These are phyloP conservation scores for Plodia interpunctella DNA, from an alignment of 1,140 invertebrate species.

Conservation along the genomic window DNA sequence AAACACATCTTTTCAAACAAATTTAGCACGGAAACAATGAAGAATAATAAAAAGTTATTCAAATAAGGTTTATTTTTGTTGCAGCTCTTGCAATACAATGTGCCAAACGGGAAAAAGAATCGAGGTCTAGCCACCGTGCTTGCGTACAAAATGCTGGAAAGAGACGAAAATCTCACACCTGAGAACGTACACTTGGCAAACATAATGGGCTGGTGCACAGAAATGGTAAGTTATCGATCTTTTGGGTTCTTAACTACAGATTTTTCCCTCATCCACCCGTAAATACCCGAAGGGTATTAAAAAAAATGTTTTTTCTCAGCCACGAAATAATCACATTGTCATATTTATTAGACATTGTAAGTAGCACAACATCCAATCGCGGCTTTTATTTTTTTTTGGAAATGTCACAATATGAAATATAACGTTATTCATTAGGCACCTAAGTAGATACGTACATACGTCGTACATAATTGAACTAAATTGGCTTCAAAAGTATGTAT, in stretches of 20 bases:
- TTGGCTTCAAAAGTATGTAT: too few species aligned
- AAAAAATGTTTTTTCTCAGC: too few species aligned
- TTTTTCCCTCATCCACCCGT: too few species aligned
- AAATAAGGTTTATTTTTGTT: conserved; percentile 39
- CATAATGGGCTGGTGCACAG: conserved; percentile 95
- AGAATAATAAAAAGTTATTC: conserved; percentile 7
- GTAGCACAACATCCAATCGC: too few species aligned
- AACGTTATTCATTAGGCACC: too few species aligned
- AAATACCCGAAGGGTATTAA: too few species aligned
- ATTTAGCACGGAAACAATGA: not conserved
- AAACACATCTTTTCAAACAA: conserved; percentile 3
- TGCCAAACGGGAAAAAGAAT: conserved; percentile 88
- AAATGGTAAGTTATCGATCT: conserved; percentile 84
- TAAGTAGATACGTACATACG: too few species aligned
- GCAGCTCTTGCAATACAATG: conserved; percentile 88
- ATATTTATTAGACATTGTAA: too few species aligned
- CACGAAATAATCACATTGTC: too few species aligned
- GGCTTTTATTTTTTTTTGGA: too few species aligned
- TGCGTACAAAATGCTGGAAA: conserved; percentile 86
- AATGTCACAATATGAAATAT: too few species aligned
- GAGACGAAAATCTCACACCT: conserved; percentile 80
- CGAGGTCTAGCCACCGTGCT: conserved; percentile 88
- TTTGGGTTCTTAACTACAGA: not conserved
- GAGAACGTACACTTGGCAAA: conserved; percentile 89
- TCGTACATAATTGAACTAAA: too few species aligned